Evolutionary conservation across 2,113 vertebrate genomes (phyloP), one percentile per base, ranked within the genome.

Genomic region (Verasper variegatus): DNA sequence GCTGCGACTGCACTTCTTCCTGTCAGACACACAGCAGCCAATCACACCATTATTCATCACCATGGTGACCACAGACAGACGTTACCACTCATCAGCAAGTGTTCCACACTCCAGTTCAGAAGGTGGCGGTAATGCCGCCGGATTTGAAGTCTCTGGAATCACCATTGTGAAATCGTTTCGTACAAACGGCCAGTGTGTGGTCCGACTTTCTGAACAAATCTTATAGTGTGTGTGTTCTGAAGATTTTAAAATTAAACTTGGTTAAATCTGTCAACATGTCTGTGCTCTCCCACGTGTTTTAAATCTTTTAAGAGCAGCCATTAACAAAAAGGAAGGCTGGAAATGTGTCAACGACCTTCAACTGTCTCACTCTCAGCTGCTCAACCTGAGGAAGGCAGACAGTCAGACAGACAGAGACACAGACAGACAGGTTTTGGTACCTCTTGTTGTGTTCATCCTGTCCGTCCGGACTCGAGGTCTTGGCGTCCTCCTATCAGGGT

Each of bases 401-500:
- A 1, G 60, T 15, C 4, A 6, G 5, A 58, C 21, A 68, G 7
- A 5, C 1, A 37, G 5, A 54, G 5, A 47, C 37, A 40, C 37
- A 40, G 23, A 72, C 49, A 68, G 62, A 23, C 37, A 18, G 64
- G 56, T 3, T 17, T 4, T 95, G 9, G 93, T 91, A 98, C 98
- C 97, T 99, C 94, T 98, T 98, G 94, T 92, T 95, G 90, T 93
- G 96, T 58, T 98, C 96, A 86, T 98, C 97, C 4, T 96, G 96
- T 84, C 95, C 96, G 71, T 97, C 95, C 85, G 97, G 96, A 94
- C 96, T 98, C 93, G 89, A 95, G 93, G 94, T 92, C 94, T 97
- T 99, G 95, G 94, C 92, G 94, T 98, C 97, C 94, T 98, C 97
- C 97, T 99, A 97, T 96, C 96, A 96, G 95, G 95, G 96, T 96